These are phyloP conservation scores for Julus scanicus DNA, from an alignment of 2,888 invertebrate species.

Conservation along the genomic window DNA sequence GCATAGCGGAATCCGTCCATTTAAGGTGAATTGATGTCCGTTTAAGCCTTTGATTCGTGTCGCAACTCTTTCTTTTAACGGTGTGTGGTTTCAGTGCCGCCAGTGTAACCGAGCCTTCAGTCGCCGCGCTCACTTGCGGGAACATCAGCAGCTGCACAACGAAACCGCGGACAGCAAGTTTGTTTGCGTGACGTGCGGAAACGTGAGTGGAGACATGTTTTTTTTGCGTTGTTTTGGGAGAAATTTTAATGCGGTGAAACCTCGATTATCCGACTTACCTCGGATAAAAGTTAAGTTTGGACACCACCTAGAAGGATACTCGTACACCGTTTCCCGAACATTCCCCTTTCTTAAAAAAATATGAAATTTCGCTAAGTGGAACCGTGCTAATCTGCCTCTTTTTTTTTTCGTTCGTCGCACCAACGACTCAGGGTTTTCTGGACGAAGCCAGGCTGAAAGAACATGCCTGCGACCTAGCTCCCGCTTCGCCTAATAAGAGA, in stretches of 20 bases:
- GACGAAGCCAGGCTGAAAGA: conserved; percentile 28
- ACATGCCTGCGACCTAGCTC: background rate
- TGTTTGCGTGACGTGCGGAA: conserved; percentile 59
- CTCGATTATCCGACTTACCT: too few species aligned
- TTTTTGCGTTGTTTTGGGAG: too few species aligned
- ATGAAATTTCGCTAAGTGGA: background rate
- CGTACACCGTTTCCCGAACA: background rate
- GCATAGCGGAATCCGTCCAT: conserved; percentile 69
- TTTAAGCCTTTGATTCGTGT: background rate
- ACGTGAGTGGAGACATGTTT: background rate
- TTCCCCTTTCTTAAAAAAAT: background rate
- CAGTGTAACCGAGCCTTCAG: conserved; percentile 66
- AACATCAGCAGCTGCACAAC: conserved; percentile 65
- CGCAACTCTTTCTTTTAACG: background rate
- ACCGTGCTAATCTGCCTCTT: background rate
- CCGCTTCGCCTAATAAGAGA: background rate
- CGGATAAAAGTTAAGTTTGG: too few species aligned
- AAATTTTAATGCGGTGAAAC: too few species aligned
- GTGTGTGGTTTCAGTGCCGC: conserved; percentile 62
- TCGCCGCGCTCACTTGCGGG: conserved; percentile 64
- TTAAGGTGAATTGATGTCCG: background rate
- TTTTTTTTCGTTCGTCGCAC: background rate
- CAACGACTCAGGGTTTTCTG: background rate
- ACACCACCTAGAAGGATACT: too few species aligned
- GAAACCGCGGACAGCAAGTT: conserved; percentile 63